A percentile compares a stretch with the other conserved stretches of the same genome.
These are phyloP conservation scores for Steinernema khuongi DNA, from an alignment of 1,140 invertebrate species.

Conservation along the genomic window DNA sequence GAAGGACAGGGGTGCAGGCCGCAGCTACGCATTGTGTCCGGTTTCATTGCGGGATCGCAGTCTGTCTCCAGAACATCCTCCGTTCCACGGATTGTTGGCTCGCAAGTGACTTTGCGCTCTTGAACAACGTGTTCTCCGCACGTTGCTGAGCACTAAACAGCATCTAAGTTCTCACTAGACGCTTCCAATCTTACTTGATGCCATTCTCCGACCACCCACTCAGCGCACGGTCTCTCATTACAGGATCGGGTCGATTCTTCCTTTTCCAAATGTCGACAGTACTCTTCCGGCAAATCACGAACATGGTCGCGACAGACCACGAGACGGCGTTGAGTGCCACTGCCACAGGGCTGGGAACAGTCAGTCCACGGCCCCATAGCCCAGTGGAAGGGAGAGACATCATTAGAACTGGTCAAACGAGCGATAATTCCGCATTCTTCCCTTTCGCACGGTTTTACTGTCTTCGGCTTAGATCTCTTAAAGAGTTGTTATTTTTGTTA, in stretches of 20 bases:
- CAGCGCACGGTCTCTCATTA: conserved; percentile 37
- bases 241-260: conserved; percentile 29
- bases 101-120: conserved; percentile 39
- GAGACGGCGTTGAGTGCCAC: conserved; percentile 48
- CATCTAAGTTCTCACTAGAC: neutral
- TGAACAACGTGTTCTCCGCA: conserved; percentile 46
- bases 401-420: conserved; percentile 1
- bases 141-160: conserved; percentile 44
- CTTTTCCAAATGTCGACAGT: conserved; percentile 45
- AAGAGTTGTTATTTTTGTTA: neutral
- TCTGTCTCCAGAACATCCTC: conserved; percentile 38
- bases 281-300: conserved; percentile 47
- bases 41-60: conserved; percentile 44
- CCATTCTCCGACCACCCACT: conserved; percentile 46
- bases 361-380: conserved; percentile 49
- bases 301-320: conserved; percentile 48
- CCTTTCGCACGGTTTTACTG: conserved; percentile 36
- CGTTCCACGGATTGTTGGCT: conserved; percentile 8
- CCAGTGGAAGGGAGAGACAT: conserved; percentile 42
- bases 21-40: conserved; percentile 35
- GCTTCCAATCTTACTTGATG: conserved; percentile 1
- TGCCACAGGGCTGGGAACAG: conserved; percentile 46
- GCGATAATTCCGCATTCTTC: neutral
- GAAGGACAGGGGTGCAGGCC: conserved; percentile 45
- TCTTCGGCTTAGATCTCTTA: conserved; percentile 29